Conservation (phyloP, 2,888 invertebrate genomes). For the Gibbula magus region DNA sequence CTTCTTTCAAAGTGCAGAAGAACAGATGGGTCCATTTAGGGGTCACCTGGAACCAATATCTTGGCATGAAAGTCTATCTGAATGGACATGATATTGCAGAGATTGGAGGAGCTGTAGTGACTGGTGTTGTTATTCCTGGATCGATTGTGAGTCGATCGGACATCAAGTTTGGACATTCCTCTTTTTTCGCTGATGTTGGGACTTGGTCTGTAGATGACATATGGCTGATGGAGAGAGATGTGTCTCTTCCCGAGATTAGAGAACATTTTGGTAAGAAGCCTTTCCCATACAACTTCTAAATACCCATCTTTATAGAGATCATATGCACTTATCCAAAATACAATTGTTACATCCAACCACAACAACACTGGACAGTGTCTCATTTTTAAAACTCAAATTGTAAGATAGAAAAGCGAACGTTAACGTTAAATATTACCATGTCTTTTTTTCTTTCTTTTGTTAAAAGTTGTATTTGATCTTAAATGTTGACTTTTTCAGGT, state of each 20-base stretch:
- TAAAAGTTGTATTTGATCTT: too few species aligned
- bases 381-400: too few species aligned
- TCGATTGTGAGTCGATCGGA: neutral
- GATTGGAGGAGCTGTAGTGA: neutral
- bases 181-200: neutral
- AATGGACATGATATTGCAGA: conserved; percentile 34
- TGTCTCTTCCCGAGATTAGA: neutral
- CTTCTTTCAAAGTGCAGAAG: conserved; percentile 26
- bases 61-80: conserved; percentile 31
- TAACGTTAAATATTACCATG: neutral
- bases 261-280: conserved; percentile 1
- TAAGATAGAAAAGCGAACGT: too few species aligned
- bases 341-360: too few species aligned
- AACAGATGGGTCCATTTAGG: conserved; percentile 34
- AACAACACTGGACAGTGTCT: too few species aligned
- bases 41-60: conserved; percentile 36
- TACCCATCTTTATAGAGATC: too few species aligned
- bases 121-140: neutral
- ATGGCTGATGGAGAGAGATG: conserved; percentile 18
- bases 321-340: too few species aligned
- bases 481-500: neutral
- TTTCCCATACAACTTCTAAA: too few species aligned
- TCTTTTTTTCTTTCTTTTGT: too few species aligned
- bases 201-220: conserved; percentile 25
- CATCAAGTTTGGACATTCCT: neutral